A percentile compares a stretch with the other conserved stretches of the same genome.
phyloP scores from a whole-genome alignment of 2,888 invertebrate species.

The Drosophila quinaria region DNA sequence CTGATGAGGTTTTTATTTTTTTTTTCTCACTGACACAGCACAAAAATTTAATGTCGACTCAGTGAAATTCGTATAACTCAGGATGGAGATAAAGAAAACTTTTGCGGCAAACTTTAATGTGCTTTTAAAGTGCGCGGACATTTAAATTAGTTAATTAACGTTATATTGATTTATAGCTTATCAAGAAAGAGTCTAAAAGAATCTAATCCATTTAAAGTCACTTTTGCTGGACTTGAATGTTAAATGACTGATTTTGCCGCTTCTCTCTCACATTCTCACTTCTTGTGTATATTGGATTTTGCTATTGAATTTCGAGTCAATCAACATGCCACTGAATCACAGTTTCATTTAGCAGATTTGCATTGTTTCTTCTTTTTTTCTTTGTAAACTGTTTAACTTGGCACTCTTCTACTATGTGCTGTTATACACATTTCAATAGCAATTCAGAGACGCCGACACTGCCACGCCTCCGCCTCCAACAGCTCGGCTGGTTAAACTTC shows the following conservation, averaged over 20 bases:
- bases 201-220: neutral
- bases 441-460: conserved; percentile 21
- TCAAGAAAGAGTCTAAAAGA: neutral
- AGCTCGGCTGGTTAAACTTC: conserved; percentile 25
- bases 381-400: conserved; percentile 42
- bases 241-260: neutral
- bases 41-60: conserved; percentile 24
- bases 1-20: conserved; percentile 52
- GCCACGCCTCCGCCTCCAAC: conserved; percentile 27
- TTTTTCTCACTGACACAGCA: conserved; percentile 31
- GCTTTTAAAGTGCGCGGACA: conserved; percentile 9
- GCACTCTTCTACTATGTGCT: conserved; percentile 10
- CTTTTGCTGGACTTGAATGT: neutral
- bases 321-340: conserved; percentile 30
- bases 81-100: conserved; percentile 11
- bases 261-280: neutral
- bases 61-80: conserved; percentile 18
- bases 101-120: conserved; percentile 19
- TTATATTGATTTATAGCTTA: neutral
- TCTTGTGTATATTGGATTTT: conserved; percentile 6
- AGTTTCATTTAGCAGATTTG: conserved; percentile 41
- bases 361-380: conserved; percentile 3
- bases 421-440: conserved; percentile 24
- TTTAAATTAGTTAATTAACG: neutral
- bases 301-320: conserved; percentile 26